Evolutionary conservation across 2,888 invertebrate species (phyloP), one percentile per base, ranked within the genome.

Genomic region (Diaphora mendica): DNA sequence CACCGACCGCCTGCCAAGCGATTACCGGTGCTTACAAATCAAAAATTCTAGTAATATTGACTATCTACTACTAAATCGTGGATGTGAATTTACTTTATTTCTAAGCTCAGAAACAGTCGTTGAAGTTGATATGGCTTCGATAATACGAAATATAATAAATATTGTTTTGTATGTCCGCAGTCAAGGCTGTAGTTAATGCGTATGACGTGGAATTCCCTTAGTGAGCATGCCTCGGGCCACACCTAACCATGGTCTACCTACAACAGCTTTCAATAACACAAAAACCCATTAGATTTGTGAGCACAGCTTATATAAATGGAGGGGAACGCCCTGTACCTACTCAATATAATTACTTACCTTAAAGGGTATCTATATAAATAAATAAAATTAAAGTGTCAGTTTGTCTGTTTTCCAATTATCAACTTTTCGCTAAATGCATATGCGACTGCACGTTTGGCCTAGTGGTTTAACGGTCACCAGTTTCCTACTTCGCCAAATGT

Each of bases 261-360:
- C 20, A 64, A 30, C 62, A 30, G 33, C 44, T 70, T 44, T 70
- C 44, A 44, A 74, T 64, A 68, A 30, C 23, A 44, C 75, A 65
- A 76, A 39, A 72, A 79, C 70, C 79, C 73, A 81, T 82, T 82
- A 81, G 77, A 39, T 68, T 67, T 70, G 77, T 77, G 70, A 70
- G 64, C 68, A 77, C 70, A 71, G 75, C 77, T 75, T 33, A 17
- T 68, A 66, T 78, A 77, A 81, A 76, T 83, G 78, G 62, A 48
- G 64, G 66, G 77, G 66, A 69, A 64, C 64, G 73, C 67, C 76
- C 70, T 65, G 35, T 71, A 39, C 48, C 39, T 77, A 51, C 59
- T 44, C 79, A 74, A 76, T 79, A 73, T 75, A 76, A 79, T 83
- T 81, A 70, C 51, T 71, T 35, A 55, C 44, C 26, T 42, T 66